Base-by-base conservation (phyloP, 2,113 vertebrate species). In the Dipodomys ordii region DNA sequence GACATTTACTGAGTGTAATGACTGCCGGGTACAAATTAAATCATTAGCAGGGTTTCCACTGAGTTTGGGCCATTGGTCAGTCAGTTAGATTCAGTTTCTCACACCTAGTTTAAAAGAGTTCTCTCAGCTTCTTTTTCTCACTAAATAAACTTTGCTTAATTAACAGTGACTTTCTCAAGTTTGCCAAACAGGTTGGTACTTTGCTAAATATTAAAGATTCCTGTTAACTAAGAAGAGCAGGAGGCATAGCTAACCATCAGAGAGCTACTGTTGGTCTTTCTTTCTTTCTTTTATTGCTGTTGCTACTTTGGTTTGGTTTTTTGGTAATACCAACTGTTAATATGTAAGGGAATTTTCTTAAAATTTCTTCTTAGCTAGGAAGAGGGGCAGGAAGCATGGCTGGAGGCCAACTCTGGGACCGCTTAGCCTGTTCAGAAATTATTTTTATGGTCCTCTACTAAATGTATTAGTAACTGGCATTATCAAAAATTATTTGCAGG, bases 151-250 rank as follows among this genome's bases (percentile, higher is more conserved):
- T 92, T 68, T 57, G 9, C 67, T 92, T 96, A 91, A 94, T 96
- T 96, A 96, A 49, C 68, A 91, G 87, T 94, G 89, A 93, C 83
- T 69, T 39, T 85, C 81, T 91, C n/a, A 83, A 86, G 84, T 81
- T 80, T 95, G 93, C 93, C 96, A 96, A 95, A 81, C 77, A 71
- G 35, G 90, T 94, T 97, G 95, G 92, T 90, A 77, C 27, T 83
- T 49, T 57, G 72, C 53, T 57, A 57, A 57, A 57, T 57, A 13
- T 57, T 57, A 57, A 57, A 57, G 53, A 15, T 57, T 57, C 53
- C 53, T 57, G 13, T 57, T 57, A 57, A 12, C 53, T 57, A 57
- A 57, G 53, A 49, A 49, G 49, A 49, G 15, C 15, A 16, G 53
- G 53, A 57, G 53, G 15, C 12, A 57, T 57, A 16, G 53, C 53